Evolutionary conservation across 2,888 invertebrate species (phyloP).

Genomic region (Nemotelus nigrinus): DNA sequence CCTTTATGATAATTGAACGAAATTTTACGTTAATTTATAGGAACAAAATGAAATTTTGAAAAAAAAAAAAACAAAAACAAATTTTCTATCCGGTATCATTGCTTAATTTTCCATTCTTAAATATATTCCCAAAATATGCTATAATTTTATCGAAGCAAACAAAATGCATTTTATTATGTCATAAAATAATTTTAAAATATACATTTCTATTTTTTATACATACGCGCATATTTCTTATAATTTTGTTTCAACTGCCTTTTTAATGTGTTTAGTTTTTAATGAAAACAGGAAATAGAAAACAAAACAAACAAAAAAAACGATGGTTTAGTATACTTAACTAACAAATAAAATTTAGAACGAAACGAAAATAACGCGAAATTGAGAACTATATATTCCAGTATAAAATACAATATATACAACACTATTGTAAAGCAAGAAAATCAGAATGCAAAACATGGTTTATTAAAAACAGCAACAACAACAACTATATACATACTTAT

Average conservation of each 20-base stretch:
- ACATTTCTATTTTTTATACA: slow-evolving; percentile 12
- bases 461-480: slow-evolving; percentile 21
- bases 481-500: slow-evolving; percentile 34
- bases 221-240: slow-evolving; percentile 23
- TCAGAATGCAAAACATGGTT: neutral
- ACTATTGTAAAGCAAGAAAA: neutral
- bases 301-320: neutral
- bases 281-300: slow-evolving; percentile 11
- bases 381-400: slow-evolving; percentile 38
- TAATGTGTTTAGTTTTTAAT: neutral
- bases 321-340: slow-evolving; percentile 44
- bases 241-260: slow-evolving; percentile 7
- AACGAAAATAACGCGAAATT: neutral
- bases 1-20: neutral
- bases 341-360: slow-evolving; percentile 10
- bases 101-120: slow-evolving; percentile 1
- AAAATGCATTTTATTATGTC: slow-evolving; percentile 22
- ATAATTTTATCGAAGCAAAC: neutral
- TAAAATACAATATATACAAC: slow-evolving; percentile 32
- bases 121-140: neutral
- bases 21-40: neutral
- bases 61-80: neutral
- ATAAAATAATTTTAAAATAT: slow-evolving; percentile 29
- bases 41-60: neutral
- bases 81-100: neutral